Base-by-base conservation (phyloP, 2,888 invertebrate genomes). In the Mythimna lalbum region DNA sequence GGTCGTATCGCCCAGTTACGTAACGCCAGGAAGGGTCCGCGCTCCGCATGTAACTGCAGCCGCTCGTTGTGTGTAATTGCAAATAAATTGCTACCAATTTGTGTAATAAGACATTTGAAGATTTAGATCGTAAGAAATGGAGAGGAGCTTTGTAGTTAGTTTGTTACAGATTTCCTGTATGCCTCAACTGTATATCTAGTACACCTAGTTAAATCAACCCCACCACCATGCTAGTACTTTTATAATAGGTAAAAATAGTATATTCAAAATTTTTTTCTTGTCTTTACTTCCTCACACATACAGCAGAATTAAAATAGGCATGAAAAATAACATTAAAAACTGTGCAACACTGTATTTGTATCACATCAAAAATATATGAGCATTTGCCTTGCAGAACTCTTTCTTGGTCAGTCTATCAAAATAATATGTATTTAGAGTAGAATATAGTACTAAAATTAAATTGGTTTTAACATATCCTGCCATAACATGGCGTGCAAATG, bases 71-170 rank as follows among this genome's bases (percentile, higher is more conserved):
- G 43, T 73, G 76, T 80, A 82, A 82, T 81, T 82, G 77, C 56
- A 80, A 31, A 56, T 59, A 80, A 82, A 73, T 82, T 80, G 73
- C 77, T 82, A 65, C 73, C 71, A 74, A 82, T 80, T 62, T 67
- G 62, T 80, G 67, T 79, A 76, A 72, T 76, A 79, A 79, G 70
- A 63, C 52, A 57, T 71, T 47, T 43, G 36, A 19, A 65, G 72
- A 80, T 79, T 52, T 43, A 27, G 65, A 78, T 78, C 62, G 36
- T 56, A 55, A 76, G 78, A 71, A 71, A 71, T 50, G 43, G 47
- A 60, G 60, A 59, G 53, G 55, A 63, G 43, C 21, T n/a, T 0
- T n/a, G 27, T 57, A 57, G 33, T 60, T 53, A n/a, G 27, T 19
- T 59, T 60, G 23, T 59, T 43, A n/a, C 27, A 43, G 39, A 57